Evolutionary conservation across 2,888 invertebrate species (phyloP).

Genomic region (Malachius bipustulatus): DNA sequence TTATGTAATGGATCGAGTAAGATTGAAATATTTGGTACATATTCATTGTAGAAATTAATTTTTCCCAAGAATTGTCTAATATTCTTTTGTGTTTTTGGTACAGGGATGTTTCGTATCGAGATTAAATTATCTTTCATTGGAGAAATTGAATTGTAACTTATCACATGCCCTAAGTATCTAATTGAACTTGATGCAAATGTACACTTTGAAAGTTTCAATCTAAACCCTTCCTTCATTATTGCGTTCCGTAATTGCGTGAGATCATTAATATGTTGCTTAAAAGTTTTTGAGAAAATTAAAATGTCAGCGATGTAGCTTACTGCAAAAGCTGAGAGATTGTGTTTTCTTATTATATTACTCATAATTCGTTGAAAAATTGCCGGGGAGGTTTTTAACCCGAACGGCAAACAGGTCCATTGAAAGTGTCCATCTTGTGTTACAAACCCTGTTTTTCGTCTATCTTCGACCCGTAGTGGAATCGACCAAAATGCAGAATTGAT

Average conservation of each 20-base stretch:
- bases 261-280: conserved; percentile 17
- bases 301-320: conserved; percentile 21
- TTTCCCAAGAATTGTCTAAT: conserved; percentile 14
- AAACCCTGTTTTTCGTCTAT: conserved; percentile 25
- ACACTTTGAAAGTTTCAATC: conserved; percentile 14
- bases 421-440: conserved; percentile 21
- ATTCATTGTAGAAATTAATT: conserved; percentile 13
- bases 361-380: conserved; percentile 19
- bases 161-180: conserved; percentile 14
- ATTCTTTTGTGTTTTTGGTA: conserved; percentile 14
- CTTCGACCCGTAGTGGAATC: conserved; percentile 25
- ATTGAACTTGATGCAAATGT: conserved; percentile 12
- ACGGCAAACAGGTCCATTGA: conserved; percentile 19
- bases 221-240: conserved; percentile 12
- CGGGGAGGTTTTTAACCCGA: conserved; percentile 21
- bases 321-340: conserved; percentile 15
- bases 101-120: conserved; percentile 12
- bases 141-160: conserved; percentile 10
- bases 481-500: conserved; percentile 32
- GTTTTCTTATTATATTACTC: conserved; percentile 15
- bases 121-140: conserved; percentile 15
- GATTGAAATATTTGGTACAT: conserved; percentile 15
- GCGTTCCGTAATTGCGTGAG: conserved; percentile 10
- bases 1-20: conserved; percentile 17
- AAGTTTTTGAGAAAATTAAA: conserved; percentile 18